phyloP scores from a whole-genome alignment of 1,140 invertebrate genomes.

The Belonocnema kinseyi region DNA sequence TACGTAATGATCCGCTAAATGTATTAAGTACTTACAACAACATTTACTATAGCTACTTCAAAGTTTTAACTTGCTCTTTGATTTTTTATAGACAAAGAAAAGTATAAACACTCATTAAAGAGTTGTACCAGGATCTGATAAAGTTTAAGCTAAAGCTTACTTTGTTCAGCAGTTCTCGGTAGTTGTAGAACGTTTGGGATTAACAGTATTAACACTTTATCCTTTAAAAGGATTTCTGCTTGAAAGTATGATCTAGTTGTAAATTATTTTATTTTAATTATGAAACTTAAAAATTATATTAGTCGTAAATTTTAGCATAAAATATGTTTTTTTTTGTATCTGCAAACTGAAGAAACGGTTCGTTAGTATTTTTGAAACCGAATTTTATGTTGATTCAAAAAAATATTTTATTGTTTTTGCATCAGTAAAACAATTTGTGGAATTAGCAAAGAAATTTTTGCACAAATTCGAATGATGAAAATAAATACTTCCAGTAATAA shows the following conservation, averaged over 20 bases:
- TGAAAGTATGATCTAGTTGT: background rate
- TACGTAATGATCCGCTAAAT: background rate
- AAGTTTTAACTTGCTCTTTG: background rate
- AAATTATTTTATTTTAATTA: background rate
- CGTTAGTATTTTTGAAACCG: too few relatives aligned
- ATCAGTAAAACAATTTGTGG: too few relatives aligned
- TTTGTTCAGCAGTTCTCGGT: background rate
- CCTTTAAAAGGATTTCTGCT: background rate
- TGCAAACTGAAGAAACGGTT: too few relatives aligned
- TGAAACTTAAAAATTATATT: background rate
- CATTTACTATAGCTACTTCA: background rate
- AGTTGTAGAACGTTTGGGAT: slow-evolving; percentile 17
- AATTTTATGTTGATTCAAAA: too few relatives aligned
- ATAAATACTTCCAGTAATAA: too few relatives aligned
- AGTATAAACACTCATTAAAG: slow-evolving; percentile 14
- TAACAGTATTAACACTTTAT: slow-evolving; percentile 8
- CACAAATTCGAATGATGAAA: too few relatives aligned
- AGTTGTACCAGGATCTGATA: background rate
- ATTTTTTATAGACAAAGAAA: background rate
- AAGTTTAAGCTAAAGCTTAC: background rate
- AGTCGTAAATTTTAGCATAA: too few relatives aligned
- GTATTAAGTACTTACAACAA: background rate
- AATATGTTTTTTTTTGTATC: too few relatives aligned
- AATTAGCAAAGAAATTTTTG: too few relatives aligned
- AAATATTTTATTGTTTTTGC: too few relatives aligned